phyloP scores from a whole-genome alignment of 2,888 invertebrate species.

The Scrobipalpa atriplicella region DNA sequence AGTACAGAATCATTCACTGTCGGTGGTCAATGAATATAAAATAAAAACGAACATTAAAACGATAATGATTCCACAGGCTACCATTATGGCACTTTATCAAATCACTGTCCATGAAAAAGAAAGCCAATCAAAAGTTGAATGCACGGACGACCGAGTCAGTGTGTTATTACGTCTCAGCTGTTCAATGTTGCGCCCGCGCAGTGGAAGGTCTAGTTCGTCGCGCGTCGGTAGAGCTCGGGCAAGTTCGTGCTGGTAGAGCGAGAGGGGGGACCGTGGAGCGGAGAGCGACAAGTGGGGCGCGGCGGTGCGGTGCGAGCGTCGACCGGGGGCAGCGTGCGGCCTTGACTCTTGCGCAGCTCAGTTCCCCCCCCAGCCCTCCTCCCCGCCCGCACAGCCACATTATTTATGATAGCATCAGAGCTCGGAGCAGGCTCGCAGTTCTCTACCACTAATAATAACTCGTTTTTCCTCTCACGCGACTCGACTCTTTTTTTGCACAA shows the following conservation, averaged over 20 bases:
- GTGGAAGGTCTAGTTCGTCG: constrained; percentile 80
- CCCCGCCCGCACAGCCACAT: constrained; percentile 70
- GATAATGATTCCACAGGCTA: constrained; percentile 6
- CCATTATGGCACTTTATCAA: constrained; percentile 49
- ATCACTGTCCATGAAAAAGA: constrained; percentile 74
- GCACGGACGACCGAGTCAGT: constrained; percentile 83
- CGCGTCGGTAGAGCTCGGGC: constrained; percentile 62
- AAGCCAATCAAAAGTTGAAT: constrained; percentile 82
- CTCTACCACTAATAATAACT: constrained; percentile 80
- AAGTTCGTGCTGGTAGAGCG: constrained; percentile 60
- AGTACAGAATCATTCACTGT: neutral
- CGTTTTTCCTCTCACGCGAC: constrained; percentile 81
- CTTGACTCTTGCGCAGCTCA: constrained; percentile 83
- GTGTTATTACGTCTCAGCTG: constrained; percentile 82
- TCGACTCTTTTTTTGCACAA: constrained; percentile 65
- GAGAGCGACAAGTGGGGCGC: constrained; percentile 69
- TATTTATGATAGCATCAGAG: constrained; percentile 81
- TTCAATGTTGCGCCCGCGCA: constrained; percentile 77
- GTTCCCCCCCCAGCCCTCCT: constrained; percentile 36
- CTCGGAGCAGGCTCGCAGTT: constrained; percentile 77
- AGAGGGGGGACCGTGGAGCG: constrained; percentile 51
- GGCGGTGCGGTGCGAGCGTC: constrained; percentile 80
- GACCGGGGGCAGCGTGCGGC: constrained; percentile 90
- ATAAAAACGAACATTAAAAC: constrained; percentile 3
- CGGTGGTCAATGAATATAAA: neutral